Evolutionary conservation across 2,113 vertebrate species (phyloP).

Genomic region (Oceanites oceanicus): DNA sequence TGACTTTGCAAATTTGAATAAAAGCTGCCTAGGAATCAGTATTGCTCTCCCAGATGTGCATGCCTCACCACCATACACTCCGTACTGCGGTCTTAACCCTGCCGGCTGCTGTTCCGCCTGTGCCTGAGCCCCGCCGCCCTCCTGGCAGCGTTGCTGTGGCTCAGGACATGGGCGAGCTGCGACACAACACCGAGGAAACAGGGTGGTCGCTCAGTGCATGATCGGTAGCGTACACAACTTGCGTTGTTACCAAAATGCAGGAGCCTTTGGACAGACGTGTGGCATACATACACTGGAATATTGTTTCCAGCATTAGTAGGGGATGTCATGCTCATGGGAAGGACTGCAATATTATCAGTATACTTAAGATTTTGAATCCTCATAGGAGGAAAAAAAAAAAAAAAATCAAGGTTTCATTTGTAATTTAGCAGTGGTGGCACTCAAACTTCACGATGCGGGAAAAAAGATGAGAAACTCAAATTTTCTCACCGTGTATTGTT

Average conservation of each 20-base stretch:
- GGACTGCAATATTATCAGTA: background rate
- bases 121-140: background rate
- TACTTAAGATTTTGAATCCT: background rate
- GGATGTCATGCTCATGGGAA: background rate
- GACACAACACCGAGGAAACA: background rate
- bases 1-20: background rate
- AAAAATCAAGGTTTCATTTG: background rate
- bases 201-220: background rate
- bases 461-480: background rate
- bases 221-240: accelerated
- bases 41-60: background rate
- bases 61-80: background rate
- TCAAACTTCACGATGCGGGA: background rate
- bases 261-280: background rate
- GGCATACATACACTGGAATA: background rate
- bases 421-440: background rate
- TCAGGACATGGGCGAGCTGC: background rate
- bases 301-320: background rate
- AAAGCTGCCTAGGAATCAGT: background rate
- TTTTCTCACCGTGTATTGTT: background rate
- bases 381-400: background rate
- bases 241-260: background rate
- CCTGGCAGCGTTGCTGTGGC: background rate
- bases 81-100: background rate
- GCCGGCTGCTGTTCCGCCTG: background rate